Percentiles rank a stretch among this genome's conserved stretches.
These are phyloP conservation scores for Corythornis leucogaster DNA, from an alignment of 2,797 vertebrate genomes.

Conservation along the genomic window DNA sequence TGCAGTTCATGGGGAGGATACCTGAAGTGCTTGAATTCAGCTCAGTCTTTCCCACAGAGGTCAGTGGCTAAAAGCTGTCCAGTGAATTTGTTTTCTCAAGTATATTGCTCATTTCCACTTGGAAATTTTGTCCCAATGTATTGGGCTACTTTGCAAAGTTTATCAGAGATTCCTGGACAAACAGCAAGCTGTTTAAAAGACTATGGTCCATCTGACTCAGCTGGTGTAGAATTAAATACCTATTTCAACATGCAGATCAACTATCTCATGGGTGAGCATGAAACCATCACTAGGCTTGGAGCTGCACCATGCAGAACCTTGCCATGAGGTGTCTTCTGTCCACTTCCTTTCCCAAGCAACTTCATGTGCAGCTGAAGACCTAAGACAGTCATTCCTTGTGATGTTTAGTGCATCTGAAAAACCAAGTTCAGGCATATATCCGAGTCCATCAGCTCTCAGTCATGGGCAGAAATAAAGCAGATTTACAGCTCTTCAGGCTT, in stretches of 20 bases:
- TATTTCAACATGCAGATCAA: neutral
- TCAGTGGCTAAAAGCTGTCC: neutral
- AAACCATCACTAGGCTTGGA: neutral
- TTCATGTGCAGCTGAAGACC: neutral
- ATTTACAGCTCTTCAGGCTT: neutral
- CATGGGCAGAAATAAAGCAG: neutral
- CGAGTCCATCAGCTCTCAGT: neutral
- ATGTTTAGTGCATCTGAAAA: neutral
- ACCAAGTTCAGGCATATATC: neutral
- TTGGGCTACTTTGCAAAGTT: neutral
- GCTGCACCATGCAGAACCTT: neutral
- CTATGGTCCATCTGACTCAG: neutral
- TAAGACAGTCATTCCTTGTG: neutral
- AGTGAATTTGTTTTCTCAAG: fast-evolving
- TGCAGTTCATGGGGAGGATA: neutral
- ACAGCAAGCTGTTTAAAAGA: neutral
- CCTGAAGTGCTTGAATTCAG: neutral
- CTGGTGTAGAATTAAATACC: neutral
- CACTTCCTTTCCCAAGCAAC: neutral
- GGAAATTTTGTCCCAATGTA: neutral
- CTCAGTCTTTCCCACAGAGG: neutral
- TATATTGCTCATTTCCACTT: neutral
- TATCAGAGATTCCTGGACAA: neutral
- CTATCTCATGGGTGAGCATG: neutral
- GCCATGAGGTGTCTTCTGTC: neutral